These are phyloP conservation scores for Lipotes vexillifer DNA, from an alignment of 2,113 vertebrate genomes.

Conservation along the genomic window DNA sequence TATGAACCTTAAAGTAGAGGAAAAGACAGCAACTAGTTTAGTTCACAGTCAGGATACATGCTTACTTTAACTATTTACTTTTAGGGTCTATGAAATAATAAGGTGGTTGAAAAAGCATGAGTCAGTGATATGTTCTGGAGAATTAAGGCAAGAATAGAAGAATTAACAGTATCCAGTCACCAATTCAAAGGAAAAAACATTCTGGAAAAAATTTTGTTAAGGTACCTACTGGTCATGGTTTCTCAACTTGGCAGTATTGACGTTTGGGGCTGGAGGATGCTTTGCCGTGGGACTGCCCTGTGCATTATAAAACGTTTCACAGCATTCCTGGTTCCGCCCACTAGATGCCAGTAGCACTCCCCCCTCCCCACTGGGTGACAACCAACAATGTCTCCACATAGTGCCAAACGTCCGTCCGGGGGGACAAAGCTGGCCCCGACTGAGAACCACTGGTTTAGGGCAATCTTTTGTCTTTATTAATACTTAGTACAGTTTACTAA, in stretches of 20 bases:
- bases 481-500: background rate
- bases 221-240: background rate
- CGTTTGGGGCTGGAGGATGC: accelerated
- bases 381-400: background rate
- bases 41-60: background rate
- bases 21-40: constrained; percentile 42
- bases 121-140: background rate
- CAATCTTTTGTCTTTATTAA: background rate
- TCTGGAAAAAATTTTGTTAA: background rate
- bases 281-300: background rate
- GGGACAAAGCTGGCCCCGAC: background rate
- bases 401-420: background rate
- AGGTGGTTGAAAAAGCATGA: background rate
- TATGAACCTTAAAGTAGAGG: constrained; percentile 89
- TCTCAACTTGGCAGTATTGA: background rate
- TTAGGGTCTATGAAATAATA: background rate
- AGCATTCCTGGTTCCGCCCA: background rate
- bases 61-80: background rate
- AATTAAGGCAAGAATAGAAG: background rate
- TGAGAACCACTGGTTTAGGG: background rate
- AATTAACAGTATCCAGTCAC: background rate
- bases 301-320: accelerated
- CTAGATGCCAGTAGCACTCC: accelerated
- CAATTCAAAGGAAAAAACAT: background rate
- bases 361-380: background rate